Evolutionary conservation across 2,888 invertebrate genomes (phyloP).

Genomic region (Erebia ligea): DNA sequence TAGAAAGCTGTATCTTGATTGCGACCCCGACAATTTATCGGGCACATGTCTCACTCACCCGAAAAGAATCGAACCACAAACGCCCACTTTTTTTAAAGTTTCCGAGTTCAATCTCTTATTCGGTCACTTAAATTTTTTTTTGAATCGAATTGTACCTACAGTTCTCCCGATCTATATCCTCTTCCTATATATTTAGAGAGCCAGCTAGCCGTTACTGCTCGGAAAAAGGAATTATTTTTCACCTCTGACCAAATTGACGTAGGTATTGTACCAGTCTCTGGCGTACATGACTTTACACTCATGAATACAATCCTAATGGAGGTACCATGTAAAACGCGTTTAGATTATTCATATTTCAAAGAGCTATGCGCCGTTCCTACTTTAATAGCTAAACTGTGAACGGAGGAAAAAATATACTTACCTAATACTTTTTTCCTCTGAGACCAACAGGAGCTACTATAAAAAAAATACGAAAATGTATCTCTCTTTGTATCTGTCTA

Average conservation of each 20-base stretch:
- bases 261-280: conserved; percentile 18
- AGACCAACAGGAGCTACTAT: too few species aligned
- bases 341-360: conserved; percentile 42
- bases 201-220: background rate
- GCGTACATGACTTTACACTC: conserved; percentile 34
- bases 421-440: too few species aligned
- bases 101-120: background rate
- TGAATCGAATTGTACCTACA: too few species aligned
- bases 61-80: background rate
- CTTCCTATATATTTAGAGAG: background rate
- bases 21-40: too few species aligned
- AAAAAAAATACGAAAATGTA: too few species aligned
- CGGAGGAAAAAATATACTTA: too few species aligned
- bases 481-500: too few species aligned
- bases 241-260: conserved; percentile 24
- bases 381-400: background rate
- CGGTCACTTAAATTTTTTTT: background rate
- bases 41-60: too few species aligned
- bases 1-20: too few species aligned
- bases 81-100: background rate
- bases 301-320: conserved; percentile 60
- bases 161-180: too few species aligned
- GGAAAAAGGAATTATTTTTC: background rate
- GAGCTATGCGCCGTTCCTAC: background rate
- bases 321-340: conserved; percentile 69